Evolutionary conservation across 1,140 invertebrate genomes (phyloP).

Genomic region (Pachypeltis micranthus): DNA sequence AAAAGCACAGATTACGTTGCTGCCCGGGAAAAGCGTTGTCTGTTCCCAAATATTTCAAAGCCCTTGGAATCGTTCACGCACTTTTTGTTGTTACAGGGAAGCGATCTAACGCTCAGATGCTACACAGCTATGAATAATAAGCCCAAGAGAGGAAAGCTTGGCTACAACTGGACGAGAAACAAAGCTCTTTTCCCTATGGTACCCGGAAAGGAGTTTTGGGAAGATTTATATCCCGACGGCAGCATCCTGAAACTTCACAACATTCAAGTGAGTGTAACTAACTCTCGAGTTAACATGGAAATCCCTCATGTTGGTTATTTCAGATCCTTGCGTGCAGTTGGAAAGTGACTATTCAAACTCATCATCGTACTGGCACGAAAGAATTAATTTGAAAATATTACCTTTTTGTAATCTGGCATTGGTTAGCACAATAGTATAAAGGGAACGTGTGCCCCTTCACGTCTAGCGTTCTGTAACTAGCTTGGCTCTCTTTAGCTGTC

Average conservation of each 20-base stretch:
- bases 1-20: neutral
- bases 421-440: too few relatives aligned
- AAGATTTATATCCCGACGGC: slow-evolving; percentile 48
- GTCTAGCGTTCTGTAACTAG: too few relatives aligned
- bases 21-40: neutral
- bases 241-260: slow-evolving; percentile 65
- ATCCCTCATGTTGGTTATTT: too few relatives aligned
- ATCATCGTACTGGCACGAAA: too few relatives aligned
- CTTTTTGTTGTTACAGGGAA: slow-evolving; percentile 28
- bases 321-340: too few relatives aligned
- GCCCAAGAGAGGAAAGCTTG: slow-evolving; percentile 46
- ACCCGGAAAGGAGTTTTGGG: slow-evolving; percentile 60
- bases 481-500: too few relatives aligned
- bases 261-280: slow-evolving; percentile 47
- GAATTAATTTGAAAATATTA: too few relatives aligned
- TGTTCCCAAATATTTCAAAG: neutral
- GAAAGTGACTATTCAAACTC: too few relatives aligned
- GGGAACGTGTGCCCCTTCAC: too few relatives aligned
- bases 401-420: too few relatives aligned
- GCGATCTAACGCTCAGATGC: slow-evolving; percentile 34
- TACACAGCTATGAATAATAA: slow-evolving; percentile 34
- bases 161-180: slow-evolving; percentile 69
- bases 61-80: neutral
- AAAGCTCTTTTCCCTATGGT: slow-evolving; percentile 53
- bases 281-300: too few relatives aligned